Base-by-base conservation (phyloP, 2,797 vertebrate species). In the Chrosomus eos region DNA sequence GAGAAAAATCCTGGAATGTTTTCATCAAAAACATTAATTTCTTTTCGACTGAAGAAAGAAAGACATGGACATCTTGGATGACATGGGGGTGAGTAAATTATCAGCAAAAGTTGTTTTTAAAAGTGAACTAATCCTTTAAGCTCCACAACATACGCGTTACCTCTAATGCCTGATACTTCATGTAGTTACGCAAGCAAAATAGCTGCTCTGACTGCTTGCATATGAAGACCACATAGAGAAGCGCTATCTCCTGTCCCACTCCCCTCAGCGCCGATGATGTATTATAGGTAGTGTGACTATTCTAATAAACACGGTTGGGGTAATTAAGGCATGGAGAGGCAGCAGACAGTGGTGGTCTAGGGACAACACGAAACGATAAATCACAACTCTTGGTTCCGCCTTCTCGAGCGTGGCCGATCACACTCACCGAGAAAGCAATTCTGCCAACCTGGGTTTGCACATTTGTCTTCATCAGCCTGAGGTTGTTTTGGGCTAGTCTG, bases 391-490 rank as follows among this genome's bases (percentile, higher is more conserved):
- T 87, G 94, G 94, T 94, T 94, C 93, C 91, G 90, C 94, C 95
- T 92, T 94, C 93, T 90, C 92, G 92, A 95, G 94, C 91, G 91
- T 91, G 92, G 92, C 92, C 91, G 92, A 94, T 94, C 93, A 95
- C 92, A 90, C 92, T 94, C 93, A 90, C 93, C 89, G 93, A 94
- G 94, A 95, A 95, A 95, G 94, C 95, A 96, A 95, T 96, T 95
- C 95, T 95, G 94, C 94, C 94, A 94, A 94, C 93, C 93, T 92
- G 92, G 90, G 94, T 95, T 95, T 94, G 90, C 93, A 94, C 95
- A 95, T 96, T 95, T 94, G 94, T 96, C 95, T 96, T 96, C 94
- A 96, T 96, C 94, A 96, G 91, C 90, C 88, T 48, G 88, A 90
- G 94, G 93, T 94, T 94, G 93, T 94, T 95, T 94, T 92, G 92